A percentile compares a stretch with the other conserved stretches of the same genome.
Evolutionary conservation across 2,888 invertebrate species (phyloP).

Genomic region (Dusona sp.): DNA sequence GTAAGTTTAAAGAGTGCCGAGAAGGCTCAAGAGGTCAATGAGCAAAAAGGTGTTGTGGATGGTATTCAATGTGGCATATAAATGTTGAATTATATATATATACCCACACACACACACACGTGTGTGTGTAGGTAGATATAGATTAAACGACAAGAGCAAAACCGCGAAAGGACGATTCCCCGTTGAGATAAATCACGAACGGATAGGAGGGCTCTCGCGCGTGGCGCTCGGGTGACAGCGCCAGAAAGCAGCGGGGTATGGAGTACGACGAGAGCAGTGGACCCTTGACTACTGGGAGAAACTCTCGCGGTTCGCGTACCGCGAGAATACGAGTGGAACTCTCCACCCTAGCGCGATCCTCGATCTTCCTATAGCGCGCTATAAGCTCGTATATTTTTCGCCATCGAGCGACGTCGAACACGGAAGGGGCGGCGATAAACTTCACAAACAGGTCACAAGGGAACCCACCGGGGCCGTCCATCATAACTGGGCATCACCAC

Average conservation of each 20-base stretch:
- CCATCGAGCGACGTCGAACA: slow-evolving; percentile 79
- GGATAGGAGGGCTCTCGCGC: slow-evolving; percentile 47
- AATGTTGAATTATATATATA: slow-evolving; percentile 5
- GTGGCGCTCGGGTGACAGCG: slow-evolving; percentile 56
- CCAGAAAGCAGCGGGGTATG: slow-evolving; percentile 30
- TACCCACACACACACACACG: background rate
- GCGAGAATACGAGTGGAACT: slow-evolving; percentile 55
- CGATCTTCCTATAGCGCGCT: slow-evolving; percentile 4
- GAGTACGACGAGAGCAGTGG: slow-evolving; percentile 41
- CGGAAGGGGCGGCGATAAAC: slow-evolving; percentile 83
- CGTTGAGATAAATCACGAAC: slow-evolving; percentile 55
- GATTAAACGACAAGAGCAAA: slow-evolving; percentile 35
- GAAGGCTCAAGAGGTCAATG: background rate
- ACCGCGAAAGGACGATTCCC: slow-evolving; percentile 50
- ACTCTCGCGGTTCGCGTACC: slow-evolving; percentile 41
- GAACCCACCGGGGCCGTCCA: slow-evolving; percentile 66
- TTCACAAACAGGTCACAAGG: slow-evolving; percentile 77
- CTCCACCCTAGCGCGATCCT: slow-evolving; percentile 4
- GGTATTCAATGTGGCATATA: slow-evolving; percentile 3
- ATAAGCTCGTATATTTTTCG: slow-evolving; percentile 75
- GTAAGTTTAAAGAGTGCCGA: background rate
- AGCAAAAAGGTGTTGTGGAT: background rate
- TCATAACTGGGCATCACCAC: slow-evolving; percentile 68
- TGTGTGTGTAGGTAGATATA: background rate
- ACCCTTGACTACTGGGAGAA: slow-evolving; percentile 61